A percentile compares a stretch with the other conserved stretches of the same genome.
phyloP scores from a whole-genome alignment of 2,888 invertebrate genomes.

The Drosophila sordidula region DNA sequence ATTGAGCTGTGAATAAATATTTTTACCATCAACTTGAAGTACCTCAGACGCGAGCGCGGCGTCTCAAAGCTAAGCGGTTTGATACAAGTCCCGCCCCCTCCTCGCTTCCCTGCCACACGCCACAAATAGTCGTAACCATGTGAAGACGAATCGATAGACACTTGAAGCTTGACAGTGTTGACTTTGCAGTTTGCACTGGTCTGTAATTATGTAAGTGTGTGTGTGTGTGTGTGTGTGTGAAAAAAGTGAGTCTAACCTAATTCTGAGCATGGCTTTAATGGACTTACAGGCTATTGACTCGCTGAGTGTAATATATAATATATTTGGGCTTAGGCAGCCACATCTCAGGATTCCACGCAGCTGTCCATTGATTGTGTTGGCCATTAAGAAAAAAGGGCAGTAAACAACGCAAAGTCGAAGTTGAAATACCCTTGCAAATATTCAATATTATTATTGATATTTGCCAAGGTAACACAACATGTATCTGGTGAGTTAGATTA shows the following conservation, averaged over 20 bases:
- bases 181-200: slow-evolving; percentile 62
- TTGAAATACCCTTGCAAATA: slow-evolving; percentile 14
- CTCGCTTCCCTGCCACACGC: too few relatives aligned
- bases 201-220: slow-evolving; percentile 53
- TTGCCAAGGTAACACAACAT: too few relatives aligned
- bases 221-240: slow-evolving; percentile 13
- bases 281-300: slow-evolving; percentile 76
- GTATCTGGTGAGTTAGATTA: too few relatives aligned
- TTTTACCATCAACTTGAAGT: slow-evolving; percentile 53
- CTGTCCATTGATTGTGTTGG: slow-evolving; percentile 46
- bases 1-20: slow-evolving; percentile 78
- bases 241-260: slow-evolving; percentile 61
- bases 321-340: slow-evolving; percentile 32
- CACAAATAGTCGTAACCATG: slow-evolving; percentile 5
- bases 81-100: not conserved
- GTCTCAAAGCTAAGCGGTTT: slow-evolving; percentile 41
- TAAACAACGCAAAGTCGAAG: not conserved
- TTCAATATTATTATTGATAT: too few relatives aligned
- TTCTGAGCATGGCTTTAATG: slow-evolving; percentile 68
- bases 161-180: slow-evolving; percentile 61
- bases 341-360: not conserved
- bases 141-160: slow-evolving; percentile 60
- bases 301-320: slow-evolving; percentile 57
- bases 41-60: slow-evolving; percentile 25
- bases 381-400: slow-evolving; percentile 35